Evolutionary conservation across 2,888 invertebrate genomes (phyloP), one percentile per base, ranked within the genome.

Genomic region (Blera fallax): DNA sequence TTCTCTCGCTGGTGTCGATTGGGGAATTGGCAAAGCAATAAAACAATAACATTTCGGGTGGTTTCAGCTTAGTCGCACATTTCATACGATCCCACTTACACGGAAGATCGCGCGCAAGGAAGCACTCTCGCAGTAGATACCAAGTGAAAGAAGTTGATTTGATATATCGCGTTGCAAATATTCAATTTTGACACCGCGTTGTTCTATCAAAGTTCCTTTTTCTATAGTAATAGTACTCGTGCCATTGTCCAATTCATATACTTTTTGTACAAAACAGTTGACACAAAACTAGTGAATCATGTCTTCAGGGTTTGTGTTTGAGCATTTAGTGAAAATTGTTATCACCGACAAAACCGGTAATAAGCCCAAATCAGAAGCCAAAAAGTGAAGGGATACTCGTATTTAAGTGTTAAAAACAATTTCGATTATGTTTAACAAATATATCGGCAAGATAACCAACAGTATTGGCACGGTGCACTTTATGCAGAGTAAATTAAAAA

Each of bases 371-470:
- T 56, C 82, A 29, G 54, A 40, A 29, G 29, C 21, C 7, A 87
- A 87, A 37, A 82, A 81, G 52, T 69, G 52, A 82, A 76, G 24
- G 40, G 37, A 10, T 56, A 18, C 10, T 6, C 34, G 27, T 37
- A 14, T 29, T 18, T 32, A 56, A 76, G 37, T 14, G 40, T 40
- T 11, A 73, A 65, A 56, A 64, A 67, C 37, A 62, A 16, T 69
- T 88, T 89, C 89, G n/a, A 90, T 89, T 89, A 89, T 92, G 84
- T 91, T 92, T 85, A 91, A 91, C 83, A 92, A 92, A 87, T 92
- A 91, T 87, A 88, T 92, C 50, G 89, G 90, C 54, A 92, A 92
- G 89, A 88, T 92, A 76, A 90, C 91, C 87, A 91, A 90, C 88
- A 90, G 88, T 84, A 89, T 91, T 27, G 40, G 45, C 45, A 67